Conservation (phyloP, 2,888 invertebrate species). For the Colostygia pectinataria region DNA sequence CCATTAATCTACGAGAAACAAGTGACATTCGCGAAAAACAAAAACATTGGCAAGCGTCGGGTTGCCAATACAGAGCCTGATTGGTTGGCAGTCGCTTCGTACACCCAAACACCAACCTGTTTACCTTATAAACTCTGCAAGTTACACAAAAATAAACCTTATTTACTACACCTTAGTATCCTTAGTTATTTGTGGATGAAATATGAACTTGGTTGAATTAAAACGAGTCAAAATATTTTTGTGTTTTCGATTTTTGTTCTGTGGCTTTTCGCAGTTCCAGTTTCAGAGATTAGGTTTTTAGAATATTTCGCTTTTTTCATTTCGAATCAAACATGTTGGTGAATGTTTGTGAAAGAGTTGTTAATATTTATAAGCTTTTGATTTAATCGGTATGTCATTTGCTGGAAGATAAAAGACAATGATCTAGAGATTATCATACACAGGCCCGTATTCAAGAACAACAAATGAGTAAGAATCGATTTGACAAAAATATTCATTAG, state of each 20-base stretch:
- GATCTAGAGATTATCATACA: too few species aligned
- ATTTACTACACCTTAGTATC: not conserved
- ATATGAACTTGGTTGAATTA: not conserved
- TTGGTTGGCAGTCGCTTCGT: conserved; percentile 41
- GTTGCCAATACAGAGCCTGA: conserved; percentile 42
- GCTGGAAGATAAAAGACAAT: too few species aligned
- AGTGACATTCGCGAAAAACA: conserved; percentile 32
- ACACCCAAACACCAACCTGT: conserved; percentile 28
- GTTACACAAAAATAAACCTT: conserved; percentile 4
- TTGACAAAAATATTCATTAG: too few species aligned
- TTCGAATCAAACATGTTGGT: conserved; percentile 3
- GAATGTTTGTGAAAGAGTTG: not conserved
- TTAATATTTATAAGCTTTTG: too few species aligned
- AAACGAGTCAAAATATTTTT: conserved; percentile 15
- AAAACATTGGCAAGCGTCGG: conserved; percentile 32
- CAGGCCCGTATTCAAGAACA: too few species aligned
- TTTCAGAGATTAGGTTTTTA: conserved; percentile 19
- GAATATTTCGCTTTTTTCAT: conserved; percentile 12
- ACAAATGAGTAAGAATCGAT: too few species aligned
- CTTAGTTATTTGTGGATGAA: not conserved
- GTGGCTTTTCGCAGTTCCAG: conserved; percentile 16
- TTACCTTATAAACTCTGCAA: not conserved
- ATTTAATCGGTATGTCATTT: too few species aligned
- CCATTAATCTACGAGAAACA: conserved; percentile 34
- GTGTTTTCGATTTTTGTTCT: conserved; percentile 12